Percentiles rank a stretch among this genome's conserved stretches.
These are phyloP conservation scores for Stegophylla sp. DNA, from an alignment of 2,888 invertebrate species.

Conservation along the genomic window DNA sequence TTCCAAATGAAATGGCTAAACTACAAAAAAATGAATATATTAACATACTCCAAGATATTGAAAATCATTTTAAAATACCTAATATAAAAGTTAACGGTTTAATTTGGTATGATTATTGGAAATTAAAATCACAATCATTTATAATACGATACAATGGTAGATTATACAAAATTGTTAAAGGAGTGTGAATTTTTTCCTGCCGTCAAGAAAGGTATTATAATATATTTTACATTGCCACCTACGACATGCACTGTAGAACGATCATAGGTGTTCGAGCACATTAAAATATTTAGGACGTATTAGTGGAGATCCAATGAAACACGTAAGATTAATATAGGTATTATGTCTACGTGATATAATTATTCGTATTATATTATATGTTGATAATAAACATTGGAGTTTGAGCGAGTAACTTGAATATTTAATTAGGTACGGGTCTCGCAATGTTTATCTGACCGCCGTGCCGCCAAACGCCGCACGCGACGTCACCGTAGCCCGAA, in stretches of 20 bases:
- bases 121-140: conserved; percentile 31
- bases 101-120: conserved; percentile 8
- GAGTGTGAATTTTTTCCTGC: background rate
- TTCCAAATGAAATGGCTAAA: conserved; percentile 14
- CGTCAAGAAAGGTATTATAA: background rate
- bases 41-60: background rate
- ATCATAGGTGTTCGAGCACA: too few species aligned
- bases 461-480: too few species aligned
- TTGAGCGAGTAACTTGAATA: too few species aligned
- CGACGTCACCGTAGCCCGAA: too few species aligned
- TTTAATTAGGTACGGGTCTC: too few species aligned
- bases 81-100: background rate
- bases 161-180: background rate
- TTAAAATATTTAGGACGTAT: too few species aligned
- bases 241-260: conserved; percentile 1
- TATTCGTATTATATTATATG: too few species aligned
- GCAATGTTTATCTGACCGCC: too few species aligned
- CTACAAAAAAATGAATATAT: conserved; percentile 17
- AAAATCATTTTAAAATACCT: conserved; percentile 8
- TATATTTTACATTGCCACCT: background rate
- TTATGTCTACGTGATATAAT: too few species aligned
- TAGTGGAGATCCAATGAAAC: too few species aligned
- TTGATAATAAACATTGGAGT: too few species aligned
- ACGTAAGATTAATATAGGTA: too few species aligned
- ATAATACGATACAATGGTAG: background rate